Evolutionary conservation across 2,888 invertebrate genomes (phyloP), one percentile per base, ranked within the genome.

Genomic region (Periphyllus acericola): DNA sequence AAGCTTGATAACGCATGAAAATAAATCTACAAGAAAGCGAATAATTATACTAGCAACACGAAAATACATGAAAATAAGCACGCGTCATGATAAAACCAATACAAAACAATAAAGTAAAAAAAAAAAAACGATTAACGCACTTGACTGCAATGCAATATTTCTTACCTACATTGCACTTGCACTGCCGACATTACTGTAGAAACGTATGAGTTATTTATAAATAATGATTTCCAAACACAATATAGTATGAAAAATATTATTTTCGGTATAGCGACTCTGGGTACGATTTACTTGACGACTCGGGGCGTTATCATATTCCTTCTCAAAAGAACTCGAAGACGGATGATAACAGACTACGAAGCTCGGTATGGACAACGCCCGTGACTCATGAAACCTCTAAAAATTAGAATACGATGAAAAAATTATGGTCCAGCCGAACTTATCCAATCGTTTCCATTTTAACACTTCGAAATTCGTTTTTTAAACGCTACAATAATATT

Each of bases 341-440:
- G 29, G 40, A 78, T 52, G 52, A 78, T 78, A 78, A 29, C n/a
- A 17, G 78, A 78, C 17, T 78, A 78, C 19, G 46, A 29, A 52
- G 78, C 40, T 5, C 55, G 25, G 46, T 46, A 46, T 46, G 46
- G 40, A 60, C 60, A 25, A 60, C 40, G 32, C 19, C 52, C 40
- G 9, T 17, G 11, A 71, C 3, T 71, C 32, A 17, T 3, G 5
- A 60, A 19, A 60, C 21, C 4, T 60, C 6, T 21, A 25, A 21
- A 25, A 60, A 25, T 25, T 21, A 3, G 19, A 60, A 5, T 21
- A 25, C 4, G 1, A 21, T 21, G 9, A 60, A 60, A 60, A 60
- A 60, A 2, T 1, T 6, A 60, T 21, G 25, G 25, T 6, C 5
- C 60, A 25, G 9, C 4, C 60, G 60, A 21, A 25, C 25, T 0